phyloP scores from a whole-genome alignment of 2,113 vertebrate species.

The Chiloscyllium plagiosum region DNA sequence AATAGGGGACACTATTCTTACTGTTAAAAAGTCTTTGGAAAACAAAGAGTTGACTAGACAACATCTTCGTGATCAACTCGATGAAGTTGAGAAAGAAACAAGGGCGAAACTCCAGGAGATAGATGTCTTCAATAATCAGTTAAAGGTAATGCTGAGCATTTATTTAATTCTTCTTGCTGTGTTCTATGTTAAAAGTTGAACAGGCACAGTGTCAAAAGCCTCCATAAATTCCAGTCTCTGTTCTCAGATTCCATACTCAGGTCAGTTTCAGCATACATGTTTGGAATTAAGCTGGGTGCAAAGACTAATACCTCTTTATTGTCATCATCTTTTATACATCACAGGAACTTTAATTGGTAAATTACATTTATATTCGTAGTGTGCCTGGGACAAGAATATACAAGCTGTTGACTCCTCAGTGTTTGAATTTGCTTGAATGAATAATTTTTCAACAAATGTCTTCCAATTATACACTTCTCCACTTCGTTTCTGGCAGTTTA shows the following conservation, averaged over 20 bases:
- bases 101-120: conserved; percentile 91
- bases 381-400: not conserved
- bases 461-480: not conserved
- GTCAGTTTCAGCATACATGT: too few species aligned
- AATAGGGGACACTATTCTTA: conserved; percentile 83
- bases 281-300: not conserved
- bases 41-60: conserved; percentile 80
- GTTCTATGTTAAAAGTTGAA: conserved; percentile 39
- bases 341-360: not conserved
- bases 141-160: conserved; percentile 70
- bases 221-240: not conserved
- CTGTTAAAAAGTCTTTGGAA: conserved; percentile 84
- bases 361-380: not conserved
- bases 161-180: not conserved
- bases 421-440: not conserved
- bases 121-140: conserved; percentile 90
- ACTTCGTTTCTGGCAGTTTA: not conserved
- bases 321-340: not conserved
- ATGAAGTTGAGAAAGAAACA: conserved; percentile 88
- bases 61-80: conserved; percentile 83
- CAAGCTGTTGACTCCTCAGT: not conserved
- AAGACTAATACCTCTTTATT: not conserved
- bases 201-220: too few species aligned
- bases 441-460: not conserved
- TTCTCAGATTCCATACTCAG: not conserved